Conservation (phyloP, 2,113 vertebrate species). For the Vidua macroura region DNA sequence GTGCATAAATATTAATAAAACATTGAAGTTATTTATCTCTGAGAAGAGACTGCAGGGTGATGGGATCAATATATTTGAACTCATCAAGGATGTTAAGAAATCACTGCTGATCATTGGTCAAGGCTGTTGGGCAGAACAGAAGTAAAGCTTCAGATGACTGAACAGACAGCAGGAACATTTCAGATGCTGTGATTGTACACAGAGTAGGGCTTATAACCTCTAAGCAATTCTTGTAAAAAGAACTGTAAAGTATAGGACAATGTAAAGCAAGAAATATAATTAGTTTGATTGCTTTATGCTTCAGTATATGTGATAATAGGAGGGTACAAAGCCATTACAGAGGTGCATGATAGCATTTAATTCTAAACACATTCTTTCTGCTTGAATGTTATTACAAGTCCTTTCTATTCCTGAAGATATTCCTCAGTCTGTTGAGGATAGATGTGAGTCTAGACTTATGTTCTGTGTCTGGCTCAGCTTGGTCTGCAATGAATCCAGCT, state of each 20-base stretch:
- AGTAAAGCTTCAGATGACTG: background rate
- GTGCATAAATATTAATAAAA: background rate
- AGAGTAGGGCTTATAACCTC: background rate
- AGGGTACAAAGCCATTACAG: background rate
- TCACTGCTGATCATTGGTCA: background rate
- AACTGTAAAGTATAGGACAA: background rate
- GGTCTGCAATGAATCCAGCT: background rate
- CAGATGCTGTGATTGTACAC: background rate
- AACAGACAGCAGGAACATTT: background rate
- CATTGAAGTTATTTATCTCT: background rate
- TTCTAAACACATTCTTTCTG: background rate
- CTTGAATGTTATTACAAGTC: background rate
- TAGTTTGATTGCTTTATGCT: background rate
- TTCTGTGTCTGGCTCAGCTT: background rate
- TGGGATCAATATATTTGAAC: background rate
- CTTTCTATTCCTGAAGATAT: background rate
- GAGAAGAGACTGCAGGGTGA: background rate
- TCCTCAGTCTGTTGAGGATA: background rate
- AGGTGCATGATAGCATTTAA: background rate
- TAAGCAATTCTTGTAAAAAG: background rate
- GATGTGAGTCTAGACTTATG: background rate
- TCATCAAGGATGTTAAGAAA: background rate
- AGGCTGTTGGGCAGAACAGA: background rate
- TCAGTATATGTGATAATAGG: background rate
- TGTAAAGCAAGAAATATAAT: slow-evolving; percentile 6